Evolutionary conservation across 2,797 vertebrate genomes (phyloP).

Genomic region (Epinephelus malabaricus): DNA sequence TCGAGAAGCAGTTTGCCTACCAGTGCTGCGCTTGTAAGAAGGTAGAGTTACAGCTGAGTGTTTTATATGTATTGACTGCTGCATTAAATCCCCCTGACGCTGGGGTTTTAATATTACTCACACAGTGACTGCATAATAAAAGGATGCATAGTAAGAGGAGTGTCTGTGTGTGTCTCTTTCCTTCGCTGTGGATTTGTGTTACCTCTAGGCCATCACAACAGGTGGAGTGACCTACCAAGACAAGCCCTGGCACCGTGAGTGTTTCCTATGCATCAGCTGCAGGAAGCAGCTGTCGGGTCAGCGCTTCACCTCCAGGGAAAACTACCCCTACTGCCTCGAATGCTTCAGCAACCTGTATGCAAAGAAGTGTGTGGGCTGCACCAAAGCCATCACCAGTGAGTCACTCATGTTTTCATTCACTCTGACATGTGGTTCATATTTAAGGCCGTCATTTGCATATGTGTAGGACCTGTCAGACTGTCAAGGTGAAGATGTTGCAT

Average conservation of each 20-base stretch:
- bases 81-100: constrained; percentile 50
- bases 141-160: not conserved
- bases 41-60: constrained; percentile 82
- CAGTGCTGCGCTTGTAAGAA: constrained; percentile 96
- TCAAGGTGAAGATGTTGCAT: constrained; percentile 18
- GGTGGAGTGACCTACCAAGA: constrained; percentile 93
- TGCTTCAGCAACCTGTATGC: constrained; percentile 93
- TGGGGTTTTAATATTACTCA: constrained; percentile 26
- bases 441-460: constrained; percentile 13
- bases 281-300: constrained; percentile 92
- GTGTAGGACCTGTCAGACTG: constrained; percentile 6
- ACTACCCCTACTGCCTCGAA: constrained; percentile 93
- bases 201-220: constrained; percentile 90
- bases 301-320: constrained; percentile 93
- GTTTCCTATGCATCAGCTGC: constrained; percentile 94
- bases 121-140: constrained; percentile 17
- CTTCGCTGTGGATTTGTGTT: constrained; percentile 13
- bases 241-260: constrained; percentile 96
- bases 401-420: constrained; percentile 47
- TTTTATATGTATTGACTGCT: constrained; percentile 33
- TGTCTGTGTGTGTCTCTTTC: constrained; percentile 2
- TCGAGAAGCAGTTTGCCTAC: constrained; percentile 96
- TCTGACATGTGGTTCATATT: constrained; percentile 13
- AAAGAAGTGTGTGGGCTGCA: constrained; percentile 93
- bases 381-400: constrained; percentile 93